These are phyloP conservation scores for Clavelina lepadiformis DNA, from an alignment of 23 tunicate species.

Conservation along the genomic window DNA sequence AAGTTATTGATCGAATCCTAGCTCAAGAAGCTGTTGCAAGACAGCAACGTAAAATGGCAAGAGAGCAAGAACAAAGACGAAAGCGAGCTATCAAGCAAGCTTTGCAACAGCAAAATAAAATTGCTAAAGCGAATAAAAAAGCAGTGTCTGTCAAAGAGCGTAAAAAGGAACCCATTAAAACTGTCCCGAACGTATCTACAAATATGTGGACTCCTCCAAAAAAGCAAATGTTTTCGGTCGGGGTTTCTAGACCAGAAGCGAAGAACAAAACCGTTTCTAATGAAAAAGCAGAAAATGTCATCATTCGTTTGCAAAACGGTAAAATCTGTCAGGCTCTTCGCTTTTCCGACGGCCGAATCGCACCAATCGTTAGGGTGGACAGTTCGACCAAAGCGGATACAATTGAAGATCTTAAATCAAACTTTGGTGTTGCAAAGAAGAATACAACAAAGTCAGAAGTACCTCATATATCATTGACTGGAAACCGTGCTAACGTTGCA, in stretches of 20 bases:
- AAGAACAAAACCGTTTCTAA: neutral
- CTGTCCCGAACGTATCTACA: neutral
- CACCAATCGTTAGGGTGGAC: conserved; percentile 45
- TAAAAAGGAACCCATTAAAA: neutral
- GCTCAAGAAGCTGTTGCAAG: conserved; percentile 39
- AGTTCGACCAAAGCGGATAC: conserved; percentile 27
- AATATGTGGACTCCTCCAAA: conserved; percentile 25
- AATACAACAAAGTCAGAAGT: neutral
- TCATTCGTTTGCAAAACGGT: conserved; percentile 57
- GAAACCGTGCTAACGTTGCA: neutral
- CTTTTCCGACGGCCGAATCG: conserved; percentile 60
- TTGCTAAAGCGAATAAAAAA: conserved; percentile 5
- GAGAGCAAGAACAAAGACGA: conserved; percentile 29
- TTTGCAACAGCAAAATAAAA: conserved; percentile 14
- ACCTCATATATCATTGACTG: conserved; percentile 37
- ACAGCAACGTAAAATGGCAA: conserved; percentile 23
- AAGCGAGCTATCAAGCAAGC: conserved; percentile 23
- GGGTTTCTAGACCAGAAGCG: neutral
- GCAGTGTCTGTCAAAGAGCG: neutral
- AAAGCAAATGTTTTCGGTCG: conserved; percentile 2
- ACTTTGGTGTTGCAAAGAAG: neutral
- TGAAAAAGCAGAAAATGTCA: conserved; percentile 24
- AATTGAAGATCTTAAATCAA: conserved; percentile 9
- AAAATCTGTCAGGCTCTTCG: conserved; percentile 47
- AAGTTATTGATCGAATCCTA: conserved; percentile 36